Evolutionary conservation across 2,113 vertebrate species (phyloP), one percentile per base, ranked within the genome.

Genomic region (Cairina moschata): DNA sequence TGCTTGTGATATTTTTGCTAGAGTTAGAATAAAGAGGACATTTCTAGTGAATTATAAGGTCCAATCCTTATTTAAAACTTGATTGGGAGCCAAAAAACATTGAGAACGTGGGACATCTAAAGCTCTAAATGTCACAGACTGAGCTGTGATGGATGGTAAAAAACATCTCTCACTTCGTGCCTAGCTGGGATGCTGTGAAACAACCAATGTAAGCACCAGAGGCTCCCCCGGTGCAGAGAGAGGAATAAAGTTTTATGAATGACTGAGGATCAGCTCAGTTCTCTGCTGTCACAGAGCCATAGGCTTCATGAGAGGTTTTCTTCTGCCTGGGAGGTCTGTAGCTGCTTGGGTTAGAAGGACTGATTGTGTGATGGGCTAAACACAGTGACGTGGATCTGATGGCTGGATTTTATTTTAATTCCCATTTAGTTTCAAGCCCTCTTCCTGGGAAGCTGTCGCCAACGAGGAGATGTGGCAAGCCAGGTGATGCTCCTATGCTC

Each of bases 401-500:
- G 40, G 56, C 77, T 86, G 78, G 68, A 90, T 97, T 90, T 91
- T 50, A 3, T 79, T 91, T 87, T 85, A n/a, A 13, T 92, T 83
- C 89, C 60, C 56, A 5, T 97, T 82, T 94, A 99, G 99, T 97
- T 99, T 99, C 97, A 97, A 98, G 88, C 97, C 98, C 58, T 98
- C 98, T 83, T 99, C 99, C 65, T 99, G 99, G 99, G 99, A 99
- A 97, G 98, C 98, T 42, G 98, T 99, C 8, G 99, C 99, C 96
- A 99, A 99, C 22, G 99, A 99, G 97, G 99, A 99, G 97, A 99
- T 99, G 99, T 99, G 99, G 99, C 99, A 99, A 98, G 99, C 99
- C 97, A 99, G 99, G 99, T 99, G 97, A 98, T 91, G 78, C n/a
- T 90, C 17, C 91, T 90, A 93, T 67, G 34, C 75, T 58, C 63